A percentile compares a stretch with the other conserved stretches of the same genome.
Evolutionary conservation across 2,797 vertebrate genomes (phyloP).

Genomic region (Lagocephalus sceleratus): DNA sequence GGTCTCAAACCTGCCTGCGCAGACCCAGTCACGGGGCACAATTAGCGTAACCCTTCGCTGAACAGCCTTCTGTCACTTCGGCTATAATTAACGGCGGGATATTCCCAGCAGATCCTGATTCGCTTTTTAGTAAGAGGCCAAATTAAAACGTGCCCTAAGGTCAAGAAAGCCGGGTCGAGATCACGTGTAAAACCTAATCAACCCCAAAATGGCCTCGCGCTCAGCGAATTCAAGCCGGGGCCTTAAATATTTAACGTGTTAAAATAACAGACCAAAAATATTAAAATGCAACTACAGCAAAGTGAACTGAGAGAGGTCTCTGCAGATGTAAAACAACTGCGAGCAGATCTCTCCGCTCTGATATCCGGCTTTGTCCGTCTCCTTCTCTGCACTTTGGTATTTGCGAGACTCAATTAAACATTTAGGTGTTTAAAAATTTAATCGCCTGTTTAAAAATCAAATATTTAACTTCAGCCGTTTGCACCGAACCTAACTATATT

Average conservation of each 20-base stretch:
- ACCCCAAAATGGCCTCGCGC: slow-evolving; percentile 19
- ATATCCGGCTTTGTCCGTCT: too few relatives aligned
- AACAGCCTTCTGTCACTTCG: slow-evolving; percentile 11
- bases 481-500: too few relatives aligned
- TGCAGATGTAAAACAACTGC: slow-evolving; percentile 12
- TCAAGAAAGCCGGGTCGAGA: background rate
- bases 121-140: slow-evolving; percentile 21
- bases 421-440: too few relatives aligned
- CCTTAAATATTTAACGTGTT: slow-evolving; percentile 55
- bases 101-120: slow-evolving; percentile 13
- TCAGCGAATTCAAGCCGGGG: slow-evolving; percentile 44
- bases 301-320: slow-evolving; percentile 25
- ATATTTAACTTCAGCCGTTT: too few relatives aligned
- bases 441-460: too few relatives aligned
- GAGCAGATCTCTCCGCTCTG: too few relatives aligned
- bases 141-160: background rate
- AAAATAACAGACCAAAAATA: slow-evolving; percentile 37
- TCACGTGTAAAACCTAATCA: slow-evolving; percentile 34
- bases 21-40: slow-evolving; percentile 5
- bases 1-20: slow-evolving; percentile 30
- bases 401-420: too few relatives aligned
- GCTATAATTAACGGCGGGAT: slow-evolving; percentile 27
- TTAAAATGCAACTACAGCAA: slow-evolving; percentile 45
- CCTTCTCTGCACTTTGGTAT: too few relatives aligned
- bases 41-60: slow-evolving; percentile 16